Conservation (phyloP, 2,797 vertebrate species). For the Falco columbarius region DNA sequence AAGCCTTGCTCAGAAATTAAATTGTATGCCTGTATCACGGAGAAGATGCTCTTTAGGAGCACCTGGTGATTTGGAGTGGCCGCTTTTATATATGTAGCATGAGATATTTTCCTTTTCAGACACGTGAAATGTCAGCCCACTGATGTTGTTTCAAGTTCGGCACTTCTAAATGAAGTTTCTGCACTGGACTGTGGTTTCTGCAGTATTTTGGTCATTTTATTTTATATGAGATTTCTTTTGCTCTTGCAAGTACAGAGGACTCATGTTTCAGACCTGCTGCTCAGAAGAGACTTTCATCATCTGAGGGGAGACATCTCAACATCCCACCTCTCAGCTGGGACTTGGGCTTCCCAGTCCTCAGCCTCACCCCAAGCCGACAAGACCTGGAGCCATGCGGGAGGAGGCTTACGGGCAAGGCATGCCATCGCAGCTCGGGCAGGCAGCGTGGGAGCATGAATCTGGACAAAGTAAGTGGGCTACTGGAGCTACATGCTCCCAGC, state of each 20-base stretch:
- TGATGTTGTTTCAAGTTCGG: not conserved
- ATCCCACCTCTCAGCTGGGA: not conserved
- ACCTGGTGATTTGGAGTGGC: not conserved
- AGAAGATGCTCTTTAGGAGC: not conserved
- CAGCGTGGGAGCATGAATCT: not conserved
- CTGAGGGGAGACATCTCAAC: not conserved
- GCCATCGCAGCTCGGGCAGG: not conserved
- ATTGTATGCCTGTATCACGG: not conserved
- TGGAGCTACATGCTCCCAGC: not conserved
- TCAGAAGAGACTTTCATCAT: not conserved
- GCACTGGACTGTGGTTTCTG: not conserved
- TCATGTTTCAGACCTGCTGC: not conserved
- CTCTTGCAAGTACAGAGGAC: not conserved
- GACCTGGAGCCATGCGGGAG: not conserved
- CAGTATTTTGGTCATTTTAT: not conserved
- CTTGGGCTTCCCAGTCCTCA: not conserved
- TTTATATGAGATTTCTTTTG: not conserved
- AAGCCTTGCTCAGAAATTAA: not conserved
- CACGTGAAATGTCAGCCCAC: not conserved
- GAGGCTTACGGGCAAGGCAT: not conserved
- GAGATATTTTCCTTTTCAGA: not conserved
- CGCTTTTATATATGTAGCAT: not conserved
- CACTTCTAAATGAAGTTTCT: not conserved
- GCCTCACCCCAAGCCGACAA: not conserved
- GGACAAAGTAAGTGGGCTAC: not conserved